Evolutionary conservation across 1,140 invertebrate genomes (phyloP).

Genomic region (Subanguina moxae): DNA sequence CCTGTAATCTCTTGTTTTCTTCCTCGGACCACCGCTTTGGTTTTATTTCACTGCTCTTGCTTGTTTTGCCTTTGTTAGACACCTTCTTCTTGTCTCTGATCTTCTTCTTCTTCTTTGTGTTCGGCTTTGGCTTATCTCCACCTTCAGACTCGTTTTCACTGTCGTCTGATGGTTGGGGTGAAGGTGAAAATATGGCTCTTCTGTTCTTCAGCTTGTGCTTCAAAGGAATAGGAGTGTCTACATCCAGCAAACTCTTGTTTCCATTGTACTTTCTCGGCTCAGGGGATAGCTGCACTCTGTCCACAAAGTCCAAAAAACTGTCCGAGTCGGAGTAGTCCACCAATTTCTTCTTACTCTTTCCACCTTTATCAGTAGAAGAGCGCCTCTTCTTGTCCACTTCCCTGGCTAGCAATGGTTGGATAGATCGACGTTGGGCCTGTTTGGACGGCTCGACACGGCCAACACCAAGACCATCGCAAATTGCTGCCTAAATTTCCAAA

Average conservation of each 20-base stretch:
- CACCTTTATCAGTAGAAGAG: neutral
- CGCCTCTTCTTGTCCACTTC: neutral
- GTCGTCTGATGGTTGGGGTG: too few species aligned
- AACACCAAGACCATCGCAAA: conserved; percentile 9
- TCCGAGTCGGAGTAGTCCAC: conserved; percentile 10
- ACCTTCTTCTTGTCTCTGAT: neutral
- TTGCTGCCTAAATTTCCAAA: conserved; percentile 8
- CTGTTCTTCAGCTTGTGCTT: neutral
- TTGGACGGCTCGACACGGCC: neutral
- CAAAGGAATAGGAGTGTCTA: neutral
- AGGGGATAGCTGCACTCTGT: conserved; percentile 2
- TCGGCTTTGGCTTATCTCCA: neutral
- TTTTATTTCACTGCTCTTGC: neutral
- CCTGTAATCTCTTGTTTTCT: too few species aligned
- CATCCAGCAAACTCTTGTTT: neutral
- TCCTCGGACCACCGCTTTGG: neutral
- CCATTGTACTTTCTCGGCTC: neutral
- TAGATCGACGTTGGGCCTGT: neutral
- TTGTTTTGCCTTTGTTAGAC: neutral
- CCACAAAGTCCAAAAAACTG: conserved; percentile 10
- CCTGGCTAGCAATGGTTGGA: neutral
- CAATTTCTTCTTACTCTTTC: neutral
- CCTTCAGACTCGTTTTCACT: too few species aligned
- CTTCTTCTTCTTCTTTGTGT: neutral
- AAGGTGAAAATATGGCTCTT: neutral